Base-by-base conservation (phyloP, 1,140 invertebrate genomes). In the Drosophila ficusphila region DNA sequence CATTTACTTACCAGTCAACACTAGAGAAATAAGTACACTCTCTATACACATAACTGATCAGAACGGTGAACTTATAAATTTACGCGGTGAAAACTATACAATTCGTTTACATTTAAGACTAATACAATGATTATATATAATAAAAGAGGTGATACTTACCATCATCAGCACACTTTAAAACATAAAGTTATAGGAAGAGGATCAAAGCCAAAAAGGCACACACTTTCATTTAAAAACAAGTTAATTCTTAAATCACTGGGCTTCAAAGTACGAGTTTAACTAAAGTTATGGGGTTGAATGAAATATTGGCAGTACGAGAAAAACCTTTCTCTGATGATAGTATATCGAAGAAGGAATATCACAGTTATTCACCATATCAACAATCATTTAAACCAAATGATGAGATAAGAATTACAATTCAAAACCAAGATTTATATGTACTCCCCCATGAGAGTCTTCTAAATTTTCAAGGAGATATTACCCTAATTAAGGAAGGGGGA, bases 1-100 rank as follows among this genome's bases (percentile, higher is more conserved):
- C 44, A 91, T 90, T 65, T 91, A 90, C 70, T 49, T 89, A 38
- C 86, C 68, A 42, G 51, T 91, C 7, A 79, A 53, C 36, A 61
- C 56, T 7, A 65, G 53, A 1, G 38, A 31, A 46, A 81, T 88
- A 57, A 57, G 58, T 41, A 18, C 71, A 39, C 47, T 90, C 23
- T 56, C 64, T 19, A 12, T 86, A 29, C 42, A 48, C 34, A 42
- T 91, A 31, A 46, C 69, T 31, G 69, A 90, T 75, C 77, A 86
- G 74, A 70, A 83, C 56, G 78, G 73, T 14, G 27, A 61, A 31
- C 36, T 77, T 7, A 46, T 77, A 12, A 73, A 83, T 75, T 88
- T 89, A 42, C 51, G 71, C 42, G 73, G 39, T 51, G 73, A 72
- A 61, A 69, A 31, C 42, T 71, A 56, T 46, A 76, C 49, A 76